Base-by-base conservation (phyloP, 2,113 vertebrate species). In the Cavia aperea region DNA sequence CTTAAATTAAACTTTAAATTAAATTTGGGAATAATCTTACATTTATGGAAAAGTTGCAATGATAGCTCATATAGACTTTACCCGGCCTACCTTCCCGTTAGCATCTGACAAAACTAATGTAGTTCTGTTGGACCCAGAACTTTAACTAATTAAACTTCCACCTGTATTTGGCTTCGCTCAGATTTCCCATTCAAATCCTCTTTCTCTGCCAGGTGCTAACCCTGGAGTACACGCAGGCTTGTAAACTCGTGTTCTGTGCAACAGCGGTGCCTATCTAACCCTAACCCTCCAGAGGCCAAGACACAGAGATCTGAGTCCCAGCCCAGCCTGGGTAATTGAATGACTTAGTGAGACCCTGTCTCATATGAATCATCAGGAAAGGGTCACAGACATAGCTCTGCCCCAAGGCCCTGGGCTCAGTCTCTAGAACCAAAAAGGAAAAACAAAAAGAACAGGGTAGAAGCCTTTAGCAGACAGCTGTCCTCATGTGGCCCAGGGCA, bases 11-110 rank as follows among this genome's bases (percentile, higher is more conserved):
- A 39, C 39, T 39, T 39, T 39, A 39, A 39, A 39, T 72, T 62
- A 21, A 24, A 49, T 82, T 82, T 60, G 65, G 82, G 51, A 87
- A 65, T 91, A 46, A 82, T 84, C 83, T 89, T 78, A 94, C 56
- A 63, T n/a, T 21, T 70, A 77, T 23, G 73, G 89, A 70, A 88
- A 85, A 81, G 43, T 84, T 75, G 21, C n/a, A 33, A 21, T 0
- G 14, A 6, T 46, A 65, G 46, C 10, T 31, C 60, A n/a, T 31
- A 46, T 9, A 15, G 15, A 23, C 75, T 60, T 90, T 21, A 68
- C 75, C 43, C 51, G n/a, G 46, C 31, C 49, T 33, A 0, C 29
- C 43, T 81, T 60, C 65, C 49, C 18, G 5, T 5, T 51, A 78
- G 46, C 16, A 8, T 39, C 31, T 82, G 49, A 60, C 2, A 7